These are phyloP conservation scores for Orthosia gothica DNA, from an alignment of 2,888 invertebrate species.

Conservation along the genomic window DNA sequence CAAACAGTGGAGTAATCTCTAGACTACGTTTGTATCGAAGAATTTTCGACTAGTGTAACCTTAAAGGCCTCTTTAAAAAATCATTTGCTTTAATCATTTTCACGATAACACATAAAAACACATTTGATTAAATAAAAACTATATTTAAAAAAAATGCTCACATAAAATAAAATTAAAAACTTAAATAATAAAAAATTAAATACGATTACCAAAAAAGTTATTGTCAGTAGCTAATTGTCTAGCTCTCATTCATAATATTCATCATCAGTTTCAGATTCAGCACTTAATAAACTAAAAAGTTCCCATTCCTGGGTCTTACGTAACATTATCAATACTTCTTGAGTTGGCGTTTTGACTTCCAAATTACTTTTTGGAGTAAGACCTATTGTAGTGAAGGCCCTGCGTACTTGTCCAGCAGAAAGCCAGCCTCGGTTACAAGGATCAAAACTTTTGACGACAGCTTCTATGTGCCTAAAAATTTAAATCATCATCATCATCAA, in stretches of 20 bases:
- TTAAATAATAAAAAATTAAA: not conserved
- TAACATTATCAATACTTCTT: slow-evolving; percentile 72
- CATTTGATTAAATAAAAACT: not conserved
- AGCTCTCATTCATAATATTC: slow-evolving; percentile 8
- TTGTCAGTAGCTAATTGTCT: not conserved
- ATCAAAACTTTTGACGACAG: slow-evolving; percentile 87
- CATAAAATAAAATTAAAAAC: not conserved
- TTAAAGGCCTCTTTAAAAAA: not conserved
- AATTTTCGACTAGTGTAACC: not conserved
- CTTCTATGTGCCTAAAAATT: slow-evolving; percentile 80
- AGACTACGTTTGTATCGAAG: too few relatives aligned
- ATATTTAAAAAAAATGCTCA: not conserved
- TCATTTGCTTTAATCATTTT: not conserved
- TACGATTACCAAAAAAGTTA: not conserved
- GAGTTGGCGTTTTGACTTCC: slow-evolving; percentile 75
- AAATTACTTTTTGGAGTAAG: slow-evolving; percentile 71
- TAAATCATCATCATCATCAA: too few relatives aligned
- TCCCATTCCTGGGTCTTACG: slow-evolving; percentile 79
- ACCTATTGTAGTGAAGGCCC: slow-evolving; percentile 81
- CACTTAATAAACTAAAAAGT: slow-evolving; percentile 62
- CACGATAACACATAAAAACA: not conserved
- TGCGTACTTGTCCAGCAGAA: slow-evolving; percentile 82
- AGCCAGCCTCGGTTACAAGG: slow-evolving; percentile 86
- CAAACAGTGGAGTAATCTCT: too few relatives aligned
- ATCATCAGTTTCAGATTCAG: slow-evolving; percentile 68